These are phyloP conservation scores for Peromyscus attwateri DNA, from an alignment of 2,797 vertebrate genomes.

Conservation along the genomic window DNA sequence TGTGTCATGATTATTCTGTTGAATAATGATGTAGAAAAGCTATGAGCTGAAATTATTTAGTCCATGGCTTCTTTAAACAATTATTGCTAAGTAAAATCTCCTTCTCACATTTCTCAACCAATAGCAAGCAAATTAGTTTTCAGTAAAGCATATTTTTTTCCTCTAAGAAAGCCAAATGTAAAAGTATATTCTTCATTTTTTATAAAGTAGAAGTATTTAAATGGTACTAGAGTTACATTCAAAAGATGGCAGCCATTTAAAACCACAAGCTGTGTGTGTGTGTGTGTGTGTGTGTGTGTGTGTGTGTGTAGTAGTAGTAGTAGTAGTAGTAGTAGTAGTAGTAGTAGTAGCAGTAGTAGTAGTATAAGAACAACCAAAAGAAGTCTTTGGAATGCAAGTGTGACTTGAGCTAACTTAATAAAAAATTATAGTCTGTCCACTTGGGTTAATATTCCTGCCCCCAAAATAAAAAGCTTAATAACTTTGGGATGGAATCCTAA, in stretches of 20 bases:
- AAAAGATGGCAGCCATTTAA: conserved; percentile 25
- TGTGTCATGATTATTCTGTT: conserved; percentile 29
- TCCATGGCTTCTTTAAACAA: conserved; percentile 23
- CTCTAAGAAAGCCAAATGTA: conserved; percentile 46
- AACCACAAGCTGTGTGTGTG: background rate
- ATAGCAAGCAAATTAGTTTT: conserved; percentile 49
- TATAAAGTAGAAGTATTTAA: conserved; percentile 30
- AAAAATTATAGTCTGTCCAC: background rate
- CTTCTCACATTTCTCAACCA: conserved; percentile 45
- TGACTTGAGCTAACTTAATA: conserved; percentile 31
- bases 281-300: background rate
- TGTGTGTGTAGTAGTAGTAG: background rate
- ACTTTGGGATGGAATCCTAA: background rate
- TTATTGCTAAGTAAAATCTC: background rate
- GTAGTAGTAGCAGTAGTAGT: too few relatives aligned
- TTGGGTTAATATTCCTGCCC: conserved; percentile 37
- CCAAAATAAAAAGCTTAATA: background rate
- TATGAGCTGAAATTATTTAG: conserved; percentile 42
- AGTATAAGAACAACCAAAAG: conserved; percentile 16
- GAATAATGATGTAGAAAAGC: conserved; percentile 41
- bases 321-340: too few relatives aligned
- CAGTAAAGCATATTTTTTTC: conserved; percentile 21
- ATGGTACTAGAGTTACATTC: conserved; percentile 49
- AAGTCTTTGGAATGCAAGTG: conserved; percentile 29
- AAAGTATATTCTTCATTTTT: conserved; percentile 29